Base-by-base conservation (phyloP, 2,797 vertebrate genomes). In the Peromyscus nudipes region DNA sequence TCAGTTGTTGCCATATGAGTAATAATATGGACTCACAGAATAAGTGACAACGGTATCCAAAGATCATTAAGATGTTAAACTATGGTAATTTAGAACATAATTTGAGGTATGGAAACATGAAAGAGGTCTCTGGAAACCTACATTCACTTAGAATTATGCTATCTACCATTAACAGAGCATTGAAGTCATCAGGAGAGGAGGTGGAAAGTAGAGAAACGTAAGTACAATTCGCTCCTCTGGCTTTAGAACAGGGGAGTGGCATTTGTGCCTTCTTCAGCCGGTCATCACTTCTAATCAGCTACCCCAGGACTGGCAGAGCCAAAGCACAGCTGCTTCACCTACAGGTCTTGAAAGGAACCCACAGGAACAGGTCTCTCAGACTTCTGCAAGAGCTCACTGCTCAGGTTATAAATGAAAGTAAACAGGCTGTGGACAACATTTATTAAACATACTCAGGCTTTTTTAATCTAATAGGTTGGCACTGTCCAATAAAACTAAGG, bases 91-190 rank as follows among this genome's bases (percentile, higher is more conserved):
- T 81, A 83, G 34, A 65, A n/a, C 27, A 69, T 29, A 79, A 88
- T 64, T 85, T 88, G 92, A 62, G n/a, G n/a, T 60, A 87, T 60
- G 12, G 37, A 67, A 77, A 96, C n/a, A 82, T 29, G 43, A 90
- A 80, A 10, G 80, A 29, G 34, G 43, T 89, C 88, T 89, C 91
- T 92, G 89, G 90, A 97, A 94, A 83, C 40, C 27, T 75, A 27
- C 5, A 3, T 85, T 93, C 81, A 85, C 83, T 95, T 85, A 81
- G 34, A 81, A 91, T 96, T 95, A 64, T 76, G 80, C 85, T 94
- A 80, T 87, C 85, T 34, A 67, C 94, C 92, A 88, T 62, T 76
- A 91, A 95, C 25, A 60, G 80, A n/a, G 69, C 6, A 27, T 84
- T 69, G 92, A 82, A 71, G 34, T 31, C n/a, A 46, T n/a, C 21